Evolutionary conservation across 2,113 vertebrate genomes (phyloP).

Genomic region (Corythornis cristatus): DNA sequence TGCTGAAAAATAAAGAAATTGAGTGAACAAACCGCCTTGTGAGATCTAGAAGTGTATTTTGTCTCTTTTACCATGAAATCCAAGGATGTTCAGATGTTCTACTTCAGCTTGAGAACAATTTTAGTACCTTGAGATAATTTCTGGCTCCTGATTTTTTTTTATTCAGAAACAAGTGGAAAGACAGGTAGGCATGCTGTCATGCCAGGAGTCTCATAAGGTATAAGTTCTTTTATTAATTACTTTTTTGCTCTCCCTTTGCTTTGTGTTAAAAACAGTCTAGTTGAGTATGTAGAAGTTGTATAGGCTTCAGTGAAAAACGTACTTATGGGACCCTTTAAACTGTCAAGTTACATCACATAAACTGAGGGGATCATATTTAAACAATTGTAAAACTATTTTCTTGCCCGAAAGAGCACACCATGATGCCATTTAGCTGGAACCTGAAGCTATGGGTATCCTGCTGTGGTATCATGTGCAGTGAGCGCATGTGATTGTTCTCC

Average conservation of each 20-base stretch:
- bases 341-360: conserved; percentile 65
- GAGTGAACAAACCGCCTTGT: not conserved
- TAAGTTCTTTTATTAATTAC: conserved; percentile 54
- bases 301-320: not conserved
- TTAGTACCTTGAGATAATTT: conserved; percentile 6
- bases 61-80: not conserved
- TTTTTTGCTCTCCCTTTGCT: conserved; percentile 35
- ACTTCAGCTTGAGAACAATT: not conserved
- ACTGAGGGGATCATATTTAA: conserved; percentile 58
- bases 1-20: not conserved
- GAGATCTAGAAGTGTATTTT: not conserved
- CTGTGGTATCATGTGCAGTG: conserved; percentile 70
- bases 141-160: not conserved
- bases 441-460: conserved; percentile 73
- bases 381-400: conserved; percentile 68
- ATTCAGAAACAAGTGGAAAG: conserved; percentile 18
- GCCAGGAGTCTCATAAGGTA: conserved; percentile 40
- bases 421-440: conserved; percentile 73
- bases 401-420: conserved; percentile 74
- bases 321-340: conserved; percentile 62
- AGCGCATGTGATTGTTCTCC: conserved; percentile 68
- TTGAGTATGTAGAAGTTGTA: conserved; percentile 9
- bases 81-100: not conserved
- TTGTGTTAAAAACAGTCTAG: conserved; percentile 52
- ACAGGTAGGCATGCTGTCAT: conserved; percentile 27